Percentiles rank a stretch among this genome's conserved stretches.
phyloP scores from a whole-genome alignment of 1,140 invertebrate species.

The Cephus cinctus region DNA sequence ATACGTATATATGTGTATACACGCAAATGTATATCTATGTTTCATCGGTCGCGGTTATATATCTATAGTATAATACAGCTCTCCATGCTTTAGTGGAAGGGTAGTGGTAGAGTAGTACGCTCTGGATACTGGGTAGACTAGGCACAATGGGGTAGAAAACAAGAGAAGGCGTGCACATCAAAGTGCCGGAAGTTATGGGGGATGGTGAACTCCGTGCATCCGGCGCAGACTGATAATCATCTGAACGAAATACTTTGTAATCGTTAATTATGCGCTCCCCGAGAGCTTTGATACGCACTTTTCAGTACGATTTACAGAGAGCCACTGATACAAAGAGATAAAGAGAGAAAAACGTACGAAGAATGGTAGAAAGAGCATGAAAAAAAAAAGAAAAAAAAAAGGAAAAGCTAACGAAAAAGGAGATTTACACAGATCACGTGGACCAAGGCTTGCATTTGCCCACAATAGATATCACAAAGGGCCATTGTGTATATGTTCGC shows the following conservation, averaged over 20 bases:
- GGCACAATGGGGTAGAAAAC: conserved; percentile 46
- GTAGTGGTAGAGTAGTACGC: too few relatives aligned
- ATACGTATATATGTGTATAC: too few relatives aligned
- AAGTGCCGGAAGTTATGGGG: conserved; percentile 52
- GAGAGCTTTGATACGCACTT: not conserved
- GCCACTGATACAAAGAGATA: too few relatives aligned
- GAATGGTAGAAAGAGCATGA: not conserved
- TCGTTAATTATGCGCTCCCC: conserved; percentile 15
- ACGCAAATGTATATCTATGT: too few relatives aligned
- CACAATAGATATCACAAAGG: not conserved
- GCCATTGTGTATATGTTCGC: too few relatives aligned
- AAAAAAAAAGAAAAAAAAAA: not conserved
- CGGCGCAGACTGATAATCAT: conserved; percentile 55
- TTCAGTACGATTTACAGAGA: not conserved
- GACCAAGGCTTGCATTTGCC: not conserved
- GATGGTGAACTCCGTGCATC: conserved; percentile 42
- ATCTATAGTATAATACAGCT: too few relatives aligned
- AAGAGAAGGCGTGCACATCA: conserved; percentile 44
- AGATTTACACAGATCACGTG: not conserved
- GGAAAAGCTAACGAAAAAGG: not conserved
- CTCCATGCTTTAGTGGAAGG: too few relatives aligned
- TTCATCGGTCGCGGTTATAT: too few relatives aligned
- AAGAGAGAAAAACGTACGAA: too few relatives aligned
- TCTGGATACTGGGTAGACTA: too few relatives aligned
- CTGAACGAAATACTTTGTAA: conserved; percentile 54